Evolutionary conservation across 2,797 vertebrate genomes (phyloP).

Genomic region (Thaleichthys pacificus): DNA sequence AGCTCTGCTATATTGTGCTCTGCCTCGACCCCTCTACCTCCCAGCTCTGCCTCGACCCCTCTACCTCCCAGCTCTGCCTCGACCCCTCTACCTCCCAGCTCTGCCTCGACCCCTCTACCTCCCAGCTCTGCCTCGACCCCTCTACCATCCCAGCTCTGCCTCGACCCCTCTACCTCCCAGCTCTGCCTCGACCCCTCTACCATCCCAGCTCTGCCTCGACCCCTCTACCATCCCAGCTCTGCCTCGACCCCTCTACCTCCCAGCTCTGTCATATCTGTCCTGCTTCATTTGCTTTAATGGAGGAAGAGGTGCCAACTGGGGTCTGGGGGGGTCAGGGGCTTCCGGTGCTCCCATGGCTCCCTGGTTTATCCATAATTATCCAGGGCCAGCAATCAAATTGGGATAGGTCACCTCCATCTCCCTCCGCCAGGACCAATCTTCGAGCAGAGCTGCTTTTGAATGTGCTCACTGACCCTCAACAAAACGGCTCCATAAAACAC

Average conservation of each 20-base stretch:
- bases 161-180: neutral
- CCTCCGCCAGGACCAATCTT: slow-evolving; percentile 46
- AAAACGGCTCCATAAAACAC: slow-evolving; percentile 70
- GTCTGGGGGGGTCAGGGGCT: slow-evolving; percentile 48
- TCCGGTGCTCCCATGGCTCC: slow-evolving; percentile 44
- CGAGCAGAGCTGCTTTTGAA: slow-evolving; percentile 55
- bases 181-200: neutral
- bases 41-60: neutral
- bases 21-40: neutral
- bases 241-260: too few species aligned
- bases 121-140: too few species aligned
- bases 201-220: too few species aligned
- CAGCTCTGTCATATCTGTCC: slow-evolving; percentile 5
- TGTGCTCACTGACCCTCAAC: slow-evolving; percentile 60
- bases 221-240: neutral
- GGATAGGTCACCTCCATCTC: slow-evolving; percentile 67
- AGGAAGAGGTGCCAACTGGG: slow-evolving; percentile 41
- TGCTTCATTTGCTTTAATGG: slow-evolving; percentile 62
- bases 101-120: neutral
- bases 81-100: too few species aligned
- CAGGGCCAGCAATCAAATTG: slow-evolving; percentile 58
- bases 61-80: neutral
- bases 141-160: neutral
- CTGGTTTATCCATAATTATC: slow-evolving; percentile 71
- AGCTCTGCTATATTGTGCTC: neutral